These are phyloP conservation scores for Tenualosa thibaudeaui DNA, from an alignment of 2,797 vertebrate genomes.

Conservation along the genomic window DNA sequence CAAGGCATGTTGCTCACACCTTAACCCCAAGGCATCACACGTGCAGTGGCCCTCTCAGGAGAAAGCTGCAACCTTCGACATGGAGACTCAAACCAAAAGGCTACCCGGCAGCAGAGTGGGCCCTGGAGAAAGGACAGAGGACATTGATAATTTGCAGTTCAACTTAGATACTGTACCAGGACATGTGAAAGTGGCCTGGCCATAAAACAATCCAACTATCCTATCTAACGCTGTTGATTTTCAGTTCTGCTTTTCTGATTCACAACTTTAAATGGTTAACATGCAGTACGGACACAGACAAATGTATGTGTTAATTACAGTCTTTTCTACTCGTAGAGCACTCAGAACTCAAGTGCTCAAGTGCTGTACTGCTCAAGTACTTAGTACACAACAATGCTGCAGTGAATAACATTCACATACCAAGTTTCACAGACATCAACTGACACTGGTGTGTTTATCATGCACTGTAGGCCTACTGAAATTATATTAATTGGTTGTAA, in stretches of 20 bases:
- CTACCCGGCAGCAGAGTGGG: conserved; percentile 42
- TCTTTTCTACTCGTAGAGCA: not conserved
- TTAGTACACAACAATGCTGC: conserved; percentile 1
- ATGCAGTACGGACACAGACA: not conserved
- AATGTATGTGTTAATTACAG: not conserved
- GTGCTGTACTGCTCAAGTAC: not conserved
- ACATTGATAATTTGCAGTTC: conserved; percentile 60
- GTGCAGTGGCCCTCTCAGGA: conserved; percentile 33
- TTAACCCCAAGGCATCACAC: conserved; percentile 33
- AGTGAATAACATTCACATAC: not conserved
- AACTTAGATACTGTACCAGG: conserved; percentile 66
- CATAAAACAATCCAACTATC: conserved; percentile 43
- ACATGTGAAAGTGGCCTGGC: conserved; percentile 66
- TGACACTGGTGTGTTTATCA: not conserved
- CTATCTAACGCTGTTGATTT: not conserved
- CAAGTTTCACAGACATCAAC: not conserved
- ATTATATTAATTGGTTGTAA: not conserved
- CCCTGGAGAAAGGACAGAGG: conserved; percentile 57
- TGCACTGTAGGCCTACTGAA: not conserved
- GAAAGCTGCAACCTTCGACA: not conserved
- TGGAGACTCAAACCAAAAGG: conserved; percentile 43
- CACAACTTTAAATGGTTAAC: not conserved
- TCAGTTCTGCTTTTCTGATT: not conserved
- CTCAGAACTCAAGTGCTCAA: not conserved
- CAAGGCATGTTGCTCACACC: conserved; percentile 44